phyloP scores from a whole-genome alignment of 2,113 vertebrate species.

The Corynorhinus townsendii region DNA sequence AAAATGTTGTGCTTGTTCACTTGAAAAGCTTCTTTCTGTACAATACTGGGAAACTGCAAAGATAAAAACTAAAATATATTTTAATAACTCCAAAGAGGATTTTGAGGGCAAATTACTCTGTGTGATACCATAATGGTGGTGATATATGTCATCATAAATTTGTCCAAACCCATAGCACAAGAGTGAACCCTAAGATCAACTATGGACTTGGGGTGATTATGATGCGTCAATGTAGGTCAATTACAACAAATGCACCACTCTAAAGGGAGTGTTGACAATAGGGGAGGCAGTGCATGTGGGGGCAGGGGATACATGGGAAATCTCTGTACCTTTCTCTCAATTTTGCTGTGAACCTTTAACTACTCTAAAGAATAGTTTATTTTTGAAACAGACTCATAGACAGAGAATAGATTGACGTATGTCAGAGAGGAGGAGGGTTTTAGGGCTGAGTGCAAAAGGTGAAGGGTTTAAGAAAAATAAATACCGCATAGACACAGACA shows the following conservation, averaged over 20 bases:
- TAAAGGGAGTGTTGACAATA: not conserved
- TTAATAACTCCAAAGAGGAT: not conserved
- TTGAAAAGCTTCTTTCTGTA: not conserved
- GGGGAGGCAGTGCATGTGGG: rapidly evolving
- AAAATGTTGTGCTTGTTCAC: not conserved
- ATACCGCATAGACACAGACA: not conserved
- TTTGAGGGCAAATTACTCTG: not conserved
- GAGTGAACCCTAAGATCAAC: not conserved
- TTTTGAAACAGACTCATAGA: not conserved
- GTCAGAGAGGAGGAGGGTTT: not conserved
- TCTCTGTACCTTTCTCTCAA: not conserved
- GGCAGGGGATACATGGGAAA: not conserved
- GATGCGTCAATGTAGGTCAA: not conserved
- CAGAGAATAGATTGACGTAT: not conserved
- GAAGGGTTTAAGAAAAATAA: not conserved
- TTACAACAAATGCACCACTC: not conserved
- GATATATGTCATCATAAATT: not conserved
- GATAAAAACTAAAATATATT: not conserved
- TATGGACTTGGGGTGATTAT: not conserved
- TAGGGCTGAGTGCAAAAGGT: not conserved
- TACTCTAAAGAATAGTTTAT: not conserved
- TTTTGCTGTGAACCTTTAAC: not conserved
- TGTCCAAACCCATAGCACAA: not conserved
- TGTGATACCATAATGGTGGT: rapidly evolving
- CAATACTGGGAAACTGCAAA: not conserved